Conservation (phyloP, 1,140 invertebrate genomes). For the Drosophila yakuba region DNA sequence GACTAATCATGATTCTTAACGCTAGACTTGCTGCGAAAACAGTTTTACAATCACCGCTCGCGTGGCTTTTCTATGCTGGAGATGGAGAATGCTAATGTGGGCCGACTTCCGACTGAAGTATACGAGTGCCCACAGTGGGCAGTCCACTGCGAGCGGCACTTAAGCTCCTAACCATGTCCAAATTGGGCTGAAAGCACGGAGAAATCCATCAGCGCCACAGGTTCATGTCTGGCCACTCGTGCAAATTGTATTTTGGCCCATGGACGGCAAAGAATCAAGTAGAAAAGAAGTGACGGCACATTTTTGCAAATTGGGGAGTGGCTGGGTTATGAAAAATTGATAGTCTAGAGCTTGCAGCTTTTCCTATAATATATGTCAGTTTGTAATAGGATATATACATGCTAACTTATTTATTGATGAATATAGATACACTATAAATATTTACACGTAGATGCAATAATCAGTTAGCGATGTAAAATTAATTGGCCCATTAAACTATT, state of each 20-base stretch:
- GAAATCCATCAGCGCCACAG: conserved; percentile 40
- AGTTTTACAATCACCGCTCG: conserved; percentile 50
- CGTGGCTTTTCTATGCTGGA: conserved; percentile 31
- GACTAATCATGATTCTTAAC: conserved; percentile 46
- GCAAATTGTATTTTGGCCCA: conserved; percentile 35
- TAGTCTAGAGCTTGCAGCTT: not conserved
- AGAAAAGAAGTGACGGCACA: not conserved
- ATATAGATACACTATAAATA: not conserved
- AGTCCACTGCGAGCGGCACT: conserved; percentile 25
- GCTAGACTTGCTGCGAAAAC: conserved; percentile 31
- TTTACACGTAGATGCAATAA: not conserved
- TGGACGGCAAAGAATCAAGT: conserved; percentile 3
- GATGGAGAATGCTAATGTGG: conserved; percentile 42
- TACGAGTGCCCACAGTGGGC: conserved; percentile 38
- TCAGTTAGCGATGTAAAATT: not conserved
- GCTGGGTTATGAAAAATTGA: conserved; percentile 4
- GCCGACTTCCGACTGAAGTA: conserved; percentile 32
- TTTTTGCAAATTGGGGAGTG: not conserved
- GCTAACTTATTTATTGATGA: too few relatives aligned
- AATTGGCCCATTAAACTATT: not conserved
- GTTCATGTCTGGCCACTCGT: conserved; percentile 31
- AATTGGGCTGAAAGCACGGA: conserved; percentile 15
- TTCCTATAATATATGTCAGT: not conserved
- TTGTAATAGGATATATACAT: too few relatives aligned
- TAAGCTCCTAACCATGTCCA: conserved; percentile 37